Evolutionary conservation across 2,113 vertebrate genomes (phyloP), one percentile per base, ranked within the genome.

Genomic region (Geococcyx californianus): DNA sequence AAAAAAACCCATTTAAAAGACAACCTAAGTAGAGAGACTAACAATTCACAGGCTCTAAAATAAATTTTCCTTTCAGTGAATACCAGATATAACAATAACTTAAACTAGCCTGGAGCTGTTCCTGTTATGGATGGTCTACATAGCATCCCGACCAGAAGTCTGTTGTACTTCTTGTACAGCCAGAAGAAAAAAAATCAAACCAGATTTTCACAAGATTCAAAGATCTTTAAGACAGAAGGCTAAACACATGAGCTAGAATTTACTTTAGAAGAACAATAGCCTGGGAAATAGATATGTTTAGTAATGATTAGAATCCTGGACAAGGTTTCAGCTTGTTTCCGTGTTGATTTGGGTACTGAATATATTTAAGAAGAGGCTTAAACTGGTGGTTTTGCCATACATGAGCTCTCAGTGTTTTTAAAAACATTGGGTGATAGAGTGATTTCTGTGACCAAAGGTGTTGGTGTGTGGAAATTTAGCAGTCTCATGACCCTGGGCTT

Each of bases 41-140:
- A 40, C 8, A 34, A 49, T 33, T 8, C 1, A 0, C 5, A 2
- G 58, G 14, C 11, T 25, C 23, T 33, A 25, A 75, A 36, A 36
- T 15, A 73, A n/a, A 2, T 11, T 80, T 75, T n/a, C 4, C 11
- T 67, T 94, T 52, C 40, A 18, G 26, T 4, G n/a, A 29, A 33
- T 15, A 29, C 4, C 13, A 20, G 2, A 31, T 23, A 5, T 4
- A 51, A 42, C 0, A 33, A 33, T 54, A 60, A 28, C 10, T 23
- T 10, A 42, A 42, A 13, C 40, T 13, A 42, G 40, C 40, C 40
- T 11, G 28, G 13, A 23, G 0, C 40, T 49, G 25, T 16, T 58
- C 13, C 23, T 20, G 1, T 8, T 10, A 8, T 11, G 34, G 47
- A 40, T 9, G 16, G 60, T 49, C 34, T 34, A 3, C 16, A 4